Evolutionary conservation across 2,113 vertebrate genomes (phyloP).

Genomic region (Thamnaconus septentrionalis): DNA sequence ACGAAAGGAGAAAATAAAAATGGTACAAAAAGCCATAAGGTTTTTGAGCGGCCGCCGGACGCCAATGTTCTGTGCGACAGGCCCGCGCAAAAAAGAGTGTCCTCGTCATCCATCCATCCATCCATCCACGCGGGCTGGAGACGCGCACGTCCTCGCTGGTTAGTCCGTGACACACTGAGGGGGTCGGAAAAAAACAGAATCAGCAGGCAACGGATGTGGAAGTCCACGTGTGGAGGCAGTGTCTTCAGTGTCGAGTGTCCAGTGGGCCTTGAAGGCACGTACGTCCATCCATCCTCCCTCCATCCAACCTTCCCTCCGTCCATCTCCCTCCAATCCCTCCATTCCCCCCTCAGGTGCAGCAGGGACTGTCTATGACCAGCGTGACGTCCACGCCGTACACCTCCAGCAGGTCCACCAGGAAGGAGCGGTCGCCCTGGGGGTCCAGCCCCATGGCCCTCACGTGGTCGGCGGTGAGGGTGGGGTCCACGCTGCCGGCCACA

Average conservation of each 20-base stretch:
- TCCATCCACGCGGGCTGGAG: background rate
- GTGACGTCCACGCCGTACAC: conserved; percentile 93
- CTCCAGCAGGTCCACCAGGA: conserved; percentile 93
- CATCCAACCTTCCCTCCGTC: no score
- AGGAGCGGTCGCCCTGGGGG: conserved; percentile 90
- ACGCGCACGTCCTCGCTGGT: conserved; percentile 8
- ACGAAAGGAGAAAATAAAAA: conserved; percentile 13
- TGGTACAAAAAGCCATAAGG: background rate
- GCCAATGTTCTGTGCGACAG: conserved; percentile 27
- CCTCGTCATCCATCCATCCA: no score
- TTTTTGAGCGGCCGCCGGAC: conserved; percentile 18
- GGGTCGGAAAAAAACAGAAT: background rate
- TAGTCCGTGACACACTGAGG: background rate
- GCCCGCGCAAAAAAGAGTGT: background rate
- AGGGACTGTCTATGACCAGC: conserved; percentile 95
- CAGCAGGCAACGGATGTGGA: conserved; percentile 28
- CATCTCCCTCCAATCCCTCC: no score
- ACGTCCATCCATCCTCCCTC: conserved; percentile 16
- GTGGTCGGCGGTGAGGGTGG: conserved; percentile 90
- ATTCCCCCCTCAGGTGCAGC: conserved; percentile 84
- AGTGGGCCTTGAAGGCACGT: conserved; percentile 34
- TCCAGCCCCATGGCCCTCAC: conserved; percentile 96
- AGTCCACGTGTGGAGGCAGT: conserved; percentile 50
- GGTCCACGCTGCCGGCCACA: conserved; percentile 88
- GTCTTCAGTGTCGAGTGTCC: conserved; percentile 41